A percentile compares a stretch with the other conserved stretches of the same genome.
These are phyloP conservation scores for Verasper variegatus DNA, from an alignment of 2,113 vertebrate genomes.

Conservation along the genomic window DNA sequence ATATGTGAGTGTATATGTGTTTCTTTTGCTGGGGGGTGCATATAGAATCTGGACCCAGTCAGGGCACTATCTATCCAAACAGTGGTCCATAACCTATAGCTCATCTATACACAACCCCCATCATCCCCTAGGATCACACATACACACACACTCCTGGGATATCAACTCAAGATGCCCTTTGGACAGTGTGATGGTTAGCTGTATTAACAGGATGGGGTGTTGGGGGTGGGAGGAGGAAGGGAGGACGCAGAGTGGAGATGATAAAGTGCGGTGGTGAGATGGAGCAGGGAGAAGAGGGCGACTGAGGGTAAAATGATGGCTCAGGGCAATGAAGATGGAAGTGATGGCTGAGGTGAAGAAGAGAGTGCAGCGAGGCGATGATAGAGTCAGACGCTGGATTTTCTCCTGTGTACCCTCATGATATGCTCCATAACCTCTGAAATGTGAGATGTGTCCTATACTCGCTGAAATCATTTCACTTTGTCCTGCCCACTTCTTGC, in stretches of 20 bases:
- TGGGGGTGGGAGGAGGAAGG: neutral
- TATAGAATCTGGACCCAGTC: conserved; percentile 2
- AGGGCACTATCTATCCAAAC: conserved; percentile 47
- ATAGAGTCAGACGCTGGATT: conserved; percentile 28
- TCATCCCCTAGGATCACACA: conserved; percentile 6
- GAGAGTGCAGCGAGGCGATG: conserved; percentile 12
- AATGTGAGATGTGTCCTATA: conserved; percentile 2
- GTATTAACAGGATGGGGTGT: conserved; percentile 51
- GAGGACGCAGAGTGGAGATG: conserved; percentile 19
- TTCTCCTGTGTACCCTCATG: conserved; percentile 7
- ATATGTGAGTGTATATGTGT: conserved; percentile 5
- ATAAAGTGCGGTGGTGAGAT: conserved; percentile 33
- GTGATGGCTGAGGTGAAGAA: conserved; percentile 26
- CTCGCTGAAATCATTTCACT: neutral
- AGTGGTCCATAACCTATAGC: conserved; percentile 53
- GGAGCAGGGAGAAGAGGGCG: conserved; percentile 26
- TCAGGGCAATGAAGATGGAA: conserved; percentile 41
- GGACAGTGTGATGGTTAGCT: conserved; percentile 38
- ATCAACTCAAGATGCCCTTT: conserved; percentile 32
- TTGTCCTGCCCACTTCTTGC: neutral
- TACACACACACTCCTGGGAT: conserved; percentile 12
- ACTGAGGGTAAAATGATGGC: conserved; percentile 47
- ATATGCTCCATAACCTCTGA: conserved; percentile 24
- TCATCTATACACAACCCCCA: neutral
- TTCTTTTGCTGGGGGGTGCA: conserved; percentile 22